Evolutionary conservation across 2,797 vertebrate genomes (phyloP).

Genomic region (Threskiornis aethiopicus): DNA sequence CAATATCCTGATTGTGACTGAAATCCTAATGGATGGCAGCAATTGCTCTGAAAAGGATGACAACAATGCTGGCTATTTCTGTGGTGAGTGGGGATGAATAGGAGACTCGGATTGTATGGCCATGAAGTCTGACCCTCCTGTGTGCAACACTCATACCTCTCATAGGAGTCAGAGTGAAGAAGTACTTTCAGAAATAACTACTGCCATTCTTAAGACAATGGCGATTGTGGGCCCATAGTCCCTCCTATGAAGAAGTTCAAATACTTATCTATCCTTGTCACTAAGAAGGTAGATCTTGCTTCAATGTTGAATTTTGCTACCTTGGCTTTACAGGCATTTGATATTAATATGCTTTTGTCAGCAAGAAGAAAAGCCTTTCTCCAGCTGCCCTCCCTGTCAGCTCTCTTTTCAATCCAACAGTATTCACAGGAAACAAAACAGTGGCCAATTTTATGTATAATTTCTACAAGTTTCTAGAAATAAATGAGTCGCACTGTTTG

Average conservation of each 20-base stretch:
- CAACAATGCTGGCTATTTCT: background rate
- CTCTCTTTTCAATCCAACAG: background rate
- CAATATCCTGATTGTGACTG: background rate
- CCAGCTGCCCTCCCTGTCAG: background rate
- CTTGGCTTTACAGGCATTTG: background rate
- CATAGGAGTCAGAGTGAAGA: background rate
- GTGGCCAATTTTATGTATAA: background rate
- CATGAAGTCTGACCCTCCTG: background rate
- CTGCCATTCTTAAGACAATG: background rate
- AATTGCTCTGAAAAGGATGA: background rate
- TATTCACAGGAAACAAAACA: background rate
- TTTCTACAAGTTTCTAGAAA: background rate
- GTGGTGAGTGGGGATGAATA: background rate
- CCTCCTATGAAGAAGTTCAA: background rate
- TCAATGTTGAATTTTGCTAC: background rate
- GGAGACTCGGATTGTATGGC: background rate
- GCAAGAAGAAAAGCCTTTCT: background rate
- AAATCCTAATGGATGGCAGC: background rate
- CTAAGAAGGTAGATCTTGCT: background rate
- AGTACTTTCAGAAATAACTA: background rate
- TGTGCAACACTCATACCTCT: background rate
- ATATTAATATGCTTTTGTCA: background rate
- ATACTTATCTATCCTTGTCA: background rate
- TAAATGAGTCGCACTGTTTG: background rate
- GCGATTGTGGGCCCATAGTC: background rate